Conservation (phyloP, 2,888 invertebrate species). For the Ischnura elegans region DNA sequence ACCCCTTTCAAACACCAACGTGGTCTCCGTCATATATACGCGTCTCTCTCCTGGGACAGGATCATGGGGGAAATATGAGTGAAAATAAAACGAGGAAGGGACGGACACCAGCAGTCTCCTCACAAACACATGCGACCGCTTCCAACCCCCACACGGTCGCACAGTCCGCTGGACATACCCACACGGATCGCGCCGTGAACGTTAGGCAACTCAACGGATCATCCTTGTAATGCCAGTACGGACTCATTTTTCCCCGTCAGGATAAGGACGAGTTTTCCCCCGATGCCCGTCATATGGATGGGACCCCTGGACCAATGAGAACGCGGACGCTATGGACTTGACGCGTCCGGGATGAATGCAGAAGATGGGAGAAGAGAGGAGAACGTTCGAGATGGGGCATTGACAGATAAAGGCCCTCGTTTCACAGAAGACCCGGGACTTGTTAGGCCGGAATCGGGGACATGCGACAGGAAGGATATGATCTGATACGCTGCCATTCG, state of each 20-base stretch:
- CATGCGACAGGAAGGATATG: not conserved
- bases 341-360: not conserved
- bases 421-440: not conserved
- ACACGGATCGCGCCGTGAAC: not conserved
- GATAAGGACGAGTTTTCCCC: not conserved
- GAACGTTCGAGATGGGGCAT: not conserved
- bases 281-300: too few species aligned
- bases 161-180: not conserved
- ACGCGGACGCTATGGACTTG: not conserved
- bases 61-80: not conserved
- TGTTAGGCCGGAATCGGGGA: not conserved
- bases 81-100: not conserved
- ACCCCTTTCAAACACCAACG: not conserved
- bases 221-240: not conserved
- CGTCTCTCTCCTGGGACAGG: not conserved
- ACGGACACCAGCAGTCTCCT: not conserved
- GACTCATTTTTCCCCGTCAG: conserved; percentile 21
- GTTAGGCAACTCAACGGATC: not conserved
- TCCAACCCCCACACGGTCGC: not conserved
- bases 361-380: not conserved
- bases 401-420: not conserved
- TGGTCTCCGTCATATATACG: too few species aligned
- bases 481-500: not conserved
- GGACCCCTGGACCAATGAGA: not conserved
- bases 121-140: not conserved